Base-by-base conservation (phyloP, 2,888 invertebrate species). In the Hedychridium roseum region DNA sequence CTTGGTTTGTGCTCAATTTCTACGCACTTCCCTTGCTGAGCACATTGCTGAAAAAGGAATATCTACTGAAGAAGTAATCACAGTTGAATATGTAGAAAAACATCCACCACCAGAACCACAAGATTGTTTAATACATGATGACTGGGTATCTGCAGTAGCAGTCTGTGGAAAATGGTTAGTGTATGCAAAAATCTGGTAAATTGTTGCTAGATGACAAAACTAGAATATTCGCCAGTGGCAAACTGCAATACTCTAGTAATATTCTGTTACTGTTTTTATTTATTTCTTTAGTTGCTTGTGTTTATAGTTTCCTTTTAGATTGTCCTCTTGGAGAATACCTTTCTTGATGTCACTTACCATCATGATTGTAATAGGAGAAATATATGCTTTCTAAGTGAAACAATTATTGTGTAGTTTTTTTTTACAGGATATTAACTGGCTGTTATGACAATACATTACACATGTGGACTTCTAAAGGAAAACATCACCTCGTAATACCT, bases 71-170 rank as follows among this genome's bases (percentile, higher is more conserved):
- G 86, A 87, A 42, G 89, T 92, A 6, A 81, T 97, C 58, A 90
- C 92, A 58, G 85, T 98, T 39, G 97, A 98, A 79, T 98, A 97
- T 80, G 82, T 97, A 15, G 91, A 94, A 74, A 86, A 91, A 63
- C 89, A 90, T 63, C 93, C 96, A 7, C 90, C 97, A 0, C 98
- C 98, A 0, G 87, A 92, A 69, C 97, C 97, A 0, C 88, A 94
- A 73, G 92, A 96, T 76, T 93, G 94, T 74, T 82, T 98, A 57
- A 84, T 93, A 76, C 97, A 97, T 70, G 95, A 97, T 80, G 98
- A 99, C 76, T 99, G 98, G 98, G 94, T 98, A n/a, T 90, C 94
- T 14, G 87, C 92, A 31, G 88, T 96, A 0, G 87, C 90, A 64
- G 83, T 87, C 28, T 81, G 83, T 52, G 85, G 84, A 28, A 86